Percentiles rank a stretch among this genome's conserved stretches.
These are phyloP conservation scores for Laspeyria flexula DNA, from an alignment of 2,888 invertebrate genomes.

Conservation along the genomic window DNA sequence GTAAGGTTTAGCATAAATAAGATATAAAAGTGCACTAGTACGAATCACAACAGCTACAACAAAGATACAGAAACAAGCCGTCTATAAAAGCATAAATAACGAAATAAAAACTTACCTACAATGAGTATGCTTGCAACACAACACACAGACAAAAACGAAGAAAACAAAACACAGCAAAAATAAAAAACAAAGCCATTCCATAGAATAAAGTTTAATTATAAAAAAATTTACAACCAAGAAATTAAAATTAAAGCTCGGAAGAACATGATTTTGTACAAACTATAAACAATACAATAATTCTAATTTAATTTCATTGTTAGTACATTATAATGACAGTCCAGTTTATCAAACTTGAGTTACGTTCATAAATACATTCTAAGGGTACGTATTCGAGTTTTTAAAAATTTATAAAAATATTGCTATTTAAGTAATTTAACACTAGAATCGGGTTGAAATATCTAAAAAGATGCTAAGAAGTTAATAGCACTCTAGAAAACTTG, in stretches of 20 bases:
- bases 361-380: constrained; percentile 41
- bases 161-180: constrained; percentile 68
- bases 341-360: constrained; percentile 48
- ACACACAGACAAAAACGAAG: constrained; percentile 66
- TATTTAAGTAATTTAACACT: no score
- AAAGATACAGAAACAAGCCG: constrained; percentile 28
- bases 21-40: constrained; percentile 13
- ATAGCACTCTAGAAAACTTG: no score
- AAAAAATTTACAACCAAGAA: constrained; percentile 83
- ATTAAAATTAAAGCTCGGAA: constrained; percentile 84
- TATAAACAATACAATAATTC: constrained; percentile 46
- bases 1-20: neutral
- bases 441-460: no score
- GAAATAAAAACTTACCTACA: constrained; percentile 68
- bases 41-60: constrained; percentile 16
- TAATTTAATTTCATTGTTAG: constrained; percentile 50
- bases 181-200: constrained; percentile 81
- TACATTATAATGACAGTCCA: constrained; percentile 56
- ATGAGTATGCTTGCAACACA: constrained; percentile 64
- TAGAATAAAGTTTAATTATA: constrained; percentile 80
- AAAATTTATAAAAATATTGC: no score
- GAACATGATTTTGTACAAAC: constrained; percentile 81
- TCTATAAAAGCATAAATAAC: constrained; percentile 46
- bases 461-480: no score
- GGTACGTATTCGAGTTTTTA: constrained; percentile 21